A percentile compares a stretch with the other conserved stretches of the same genome.
Evolutionary conservation across 1,140 invertebrate species (phyloP).

Genomic region (Penaeus japonicus): DNA sequence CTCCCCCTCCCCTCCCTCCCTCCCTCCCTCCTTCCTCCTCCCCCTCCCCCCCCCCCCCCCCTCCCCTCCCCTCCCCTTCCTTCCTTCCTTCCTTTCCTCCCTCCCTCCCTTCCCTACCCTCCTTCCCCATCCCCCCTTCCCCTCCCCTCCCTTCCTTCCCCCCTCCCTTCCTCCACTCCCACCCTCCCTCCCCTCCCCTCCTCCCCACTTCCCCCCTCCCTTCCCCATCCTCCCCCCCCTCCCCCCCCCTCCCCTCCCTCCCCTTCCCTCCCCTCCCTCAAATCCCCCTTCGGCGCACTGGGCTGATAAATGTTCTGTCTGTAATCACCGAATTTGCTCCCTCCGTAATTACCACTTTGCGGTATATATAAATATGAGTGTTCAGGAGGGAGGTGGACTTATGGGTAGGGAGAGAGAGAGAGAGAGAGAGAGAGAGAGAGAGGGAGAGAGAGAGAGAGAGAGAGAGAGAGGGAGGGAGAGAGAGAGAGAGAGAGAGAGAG

Average conservation of each 20-base stretch:
- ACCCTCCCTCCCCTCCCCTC: not conserved
- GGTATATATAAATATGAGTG: too few relatives aligned
- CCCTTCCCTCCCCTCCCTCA: not conserved
- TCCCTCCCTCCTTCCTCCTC: not conserved
- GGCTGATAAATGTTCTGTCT: too few relatives aligned
- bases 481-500: too few relatives aligned
- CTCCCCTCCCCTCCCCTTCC: not conserved
- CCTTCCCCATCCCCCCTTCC: not conserved
- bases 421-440: too few relatives aligned
- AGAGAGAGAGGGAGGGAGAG: too few relatives aligned
- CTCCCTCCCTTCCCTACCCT: not conserved
- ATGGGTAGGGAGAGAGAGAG: too few relatives aligned
- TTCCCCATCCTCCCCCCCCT: not conserved
- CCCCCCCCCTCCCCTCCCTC: not conserved
- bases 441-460: too few relatives aligned
- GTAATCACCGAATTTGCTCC: too few relatives aligned
- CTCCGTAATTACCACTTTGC: too few relatives aligned
- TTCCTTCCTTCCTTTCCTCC: not conserved
- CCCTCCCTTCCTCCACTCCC: not conserved
- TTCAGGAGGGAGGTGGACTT: too few relatives aligned
- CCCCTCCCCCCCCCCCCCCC: not conserved
- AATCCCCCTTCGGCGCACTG: too few relatives aligned
- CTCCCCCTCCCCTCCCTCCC: not conserved
- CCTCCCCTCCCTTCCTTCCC: not conserved
- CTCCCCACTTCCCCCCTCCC: not conserved